Base-by-base conservation (phyloP, 1,140 invertebrate genomes). In the Hirudo medicinalis region DNA sequence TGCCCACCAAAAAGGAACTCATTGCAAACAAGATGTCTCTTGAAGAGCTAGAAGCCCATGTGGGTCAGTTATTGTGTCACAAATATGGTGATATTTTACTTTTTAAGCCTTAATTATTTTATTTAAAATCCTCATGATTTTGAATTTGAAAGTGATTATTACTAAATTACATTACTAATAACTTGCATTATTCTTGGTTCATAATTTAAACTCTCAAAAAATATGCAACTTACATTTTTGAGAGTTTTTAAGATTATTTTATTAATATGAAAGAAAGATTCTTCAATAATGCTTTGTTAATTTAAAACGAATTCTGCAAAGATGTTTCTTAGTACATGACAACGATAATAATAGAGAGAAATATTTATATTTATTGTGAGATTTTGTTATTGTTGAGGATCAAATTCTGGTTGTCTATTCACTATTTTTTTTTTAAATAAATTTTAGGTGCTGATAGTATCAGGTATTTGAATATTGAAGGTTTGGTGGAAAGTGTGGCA, bases 1-100 rank as follows among this genome's bases (percentile, higher is more conserved):
- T 99, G 76, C 95, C 95, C 22, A 97, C 94, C 0, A 84, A 88
- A 72, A 91, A 96, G 80, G 95, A 99, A 83, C 86, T 99, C 13
- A 92, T 98, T 75, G 94, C 93, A 25, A 97, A 96, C 82, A 89
- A 89, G 80, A 80, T 94, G 76, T 87, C 89, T 75, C 83, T 87
- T 20, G 83, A 87, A 8, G 85, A 93, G 80, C 82, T 97, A 71
- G 91, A 92, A 0, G 86, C 88, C 75, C 87, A 92, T 79, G 89
- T 94, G 75, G 91, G 89, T 90, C 20, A 57, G 43, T 15, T 84
- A 67, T 73, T 11, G 73, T 75, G 6, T 40, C 25, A 19, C n/a
- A 6, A 11, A 4, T 40, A 40, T 40, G 40, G 40, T 40, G 11
- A n/a, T n/a, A 6, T 40, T 40, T 40, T 40, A 40, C 11, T 40